These are phyloP conservation scores for Leptosomus discolor DNA, from an alignment of 2,113 vertebrate genomes.

Conservation along the genomic window DNA sequence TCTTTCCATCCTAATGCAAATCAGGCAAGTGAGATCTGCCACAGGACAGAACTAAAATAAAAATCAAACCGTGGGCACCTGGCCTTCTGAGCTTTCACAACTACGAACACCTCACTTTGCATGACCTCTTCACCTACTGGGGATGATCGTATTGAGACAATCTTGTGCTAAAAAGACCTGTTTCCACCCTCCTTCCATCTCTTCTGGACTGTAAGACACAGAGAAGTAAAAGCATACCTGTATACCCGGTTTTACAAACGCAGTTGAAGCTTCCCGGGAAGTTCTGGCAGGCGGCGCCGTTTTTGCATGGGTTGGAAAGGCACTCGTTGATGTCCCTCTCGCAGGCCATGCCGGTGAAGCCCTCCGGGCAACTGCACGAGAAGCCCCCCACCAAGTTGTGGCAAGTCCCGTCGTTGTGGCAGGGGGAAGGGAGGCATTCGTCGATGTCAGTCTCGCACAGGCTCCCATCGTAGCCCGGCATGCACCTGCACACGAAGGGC, in stretches of 20 bases:
- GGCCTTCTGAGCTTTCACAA: background rate
- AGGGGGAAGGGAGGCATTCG: conserved; percentile 91
- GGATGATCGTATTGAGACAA: background rate
- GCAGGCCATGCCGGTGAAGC: conserved; percentile 93
- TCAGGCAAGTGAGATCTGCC: background rate
- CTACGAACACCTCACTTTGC: background rate
- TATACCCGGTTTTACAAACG: conserved; percentile 89
- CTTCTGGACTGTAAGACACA: background rate
- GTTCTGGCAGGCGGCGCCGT: conserved; percentile 92
- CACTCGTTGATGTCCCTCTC: conserved; percentile 97
- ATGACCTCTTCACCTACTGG: background rate
- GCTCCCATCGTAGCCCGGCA: conserved; percentile 85
- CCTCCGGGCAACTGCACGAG: conserved; percentile 90
- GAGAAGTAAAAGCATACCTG: conserved; percentile 78
- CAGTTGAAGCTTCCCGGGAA: conserved; percentile 94
- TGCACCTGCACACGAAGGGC: conserved; percentile 89
- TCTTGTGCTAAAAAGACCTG: background rate
- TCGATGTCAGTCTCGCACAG: conserved; percentile 89
- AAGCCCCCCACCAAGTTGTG: conserved; percentile 94
- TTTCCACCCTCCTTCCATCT: background rate
- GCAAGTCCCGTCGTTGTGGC: conserved; percentile 93
- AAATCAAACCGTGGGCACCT: background rate
- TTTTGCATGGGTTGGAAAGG: conserved; percentile 90
- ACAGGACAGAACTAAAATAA: background rate
- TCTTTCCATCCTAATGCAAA: background rate